Evolutionary conservation across 1,140 invertebrate genomes (phyloP).

Genomic region (Drosophila elegans): DNA sequence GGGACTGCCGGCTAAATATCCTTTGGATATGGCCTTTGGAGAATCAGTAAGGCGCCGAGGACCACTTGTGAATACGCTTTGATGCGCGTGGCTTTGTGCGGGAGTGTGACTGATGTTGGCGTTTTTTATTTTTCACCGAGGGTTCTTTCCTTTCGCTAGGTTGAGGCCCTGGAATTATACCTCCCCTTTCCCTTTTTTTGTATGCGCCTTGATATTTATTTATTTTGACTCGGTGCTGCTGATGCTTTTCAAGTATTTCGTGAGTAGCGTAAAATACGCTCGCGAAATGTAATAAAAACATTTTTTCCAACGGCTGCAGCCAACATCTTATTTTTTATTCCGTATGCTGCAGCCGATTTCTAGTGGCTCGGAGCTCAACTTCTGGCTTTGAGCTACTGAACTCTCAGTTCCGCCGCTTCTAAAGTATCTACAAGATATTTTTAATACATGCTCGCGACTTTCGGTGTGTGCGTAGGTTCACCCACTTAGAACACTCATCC

Average conservation of each 20-base stretch:
- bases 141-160: neutral
- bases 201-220: constrained; percentile 62
- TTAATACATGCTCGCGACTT: constrained; percentile 77
- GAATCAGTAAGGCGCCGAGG: constrained; percentile 74
- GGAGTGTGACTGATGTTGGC: constrained; percentile 64
- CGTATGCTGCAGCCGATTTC: constrained; percentile 68
- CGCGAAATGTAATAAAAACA: constrained; percentile 83
- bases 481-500: constrained; percentile 38
- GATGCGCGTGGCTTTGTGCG: constrained; percentile 78
- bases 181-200: constrained; percentile 18
- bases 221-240: constrained; percentile 63
- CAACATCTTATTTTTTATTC: constrained; percentile 67
- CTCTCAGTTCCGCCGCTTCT: constrained; percentile 26
- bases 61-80: constrained; percentile 83
- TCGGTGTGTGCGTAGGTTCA: constrained; percentile 30
- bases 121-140: neutral
- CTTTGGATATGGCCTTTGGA: constrained; percentile 68
- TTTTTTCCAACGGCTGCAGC: constrained; percentile 67
- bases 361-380: constrained; percentile 55
- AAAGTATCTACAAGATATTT: constrained; percentile 81
- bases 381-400: constrained; percentile 52
- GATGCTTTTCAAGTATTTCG: constrained; percentile 76
- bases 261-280: constrained; percentile 79
- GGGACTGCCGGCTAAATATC: constrained; percentile 78
- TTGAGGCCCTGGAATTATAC: constrained; percentile 40